phyloP scores from a whole-genome alignment of 2,797 vertebrate genomes.

The Acanthurus leucopareius region DNA sequence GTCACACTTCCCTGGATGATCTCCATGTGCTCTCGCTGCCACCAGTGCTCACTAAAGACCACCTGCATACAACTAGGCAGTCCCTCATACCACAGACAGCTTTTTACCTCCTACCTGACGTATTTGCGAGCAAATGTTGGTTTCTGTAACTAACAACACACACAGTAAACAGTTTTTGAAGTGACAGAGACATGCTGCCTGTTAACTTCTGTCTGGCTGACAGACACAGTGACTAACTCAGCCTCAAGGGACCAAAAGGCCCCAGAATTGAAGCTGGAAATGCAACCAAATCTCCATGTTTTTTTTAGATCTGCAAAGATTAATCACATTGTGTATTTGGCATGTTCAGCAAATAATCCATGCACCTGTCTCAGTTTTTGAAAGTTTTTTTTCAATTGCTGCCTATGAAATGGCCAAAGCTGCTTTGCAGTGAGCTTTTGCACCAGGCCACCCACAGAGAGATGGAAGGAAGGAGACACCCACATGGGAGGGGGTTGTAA shows the following conservation, averaged over 20 bases:
- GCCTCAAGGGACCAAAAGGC: slow-evolving; percentile 23
- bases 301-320: not conserved
- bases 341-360: not conserved
- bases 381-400: slow-evolving; percentile 33
- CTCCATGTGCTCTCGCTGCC: slow-evolving; percentile 73
- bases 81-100: not conserved
- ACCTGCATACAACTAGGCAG: slow-evolving; percentile 33
- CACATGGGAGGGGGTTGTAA: slow-evolving; percentile 29
- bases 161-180: slow-evolving; percentile 49
- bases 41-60: slow-evolving; percentile 43
- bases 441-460: slow-evolving; percentile 74
- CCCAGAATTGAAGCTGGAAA: slow-evolving; percentile 23
- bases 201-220: slow-evolving; percentile 47
- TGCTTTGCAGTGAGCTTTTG: slow-evolving; percentile 32
- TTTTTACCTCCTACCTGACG: slow-evolving; percentile 11
- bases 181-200: slow-evolving; percentile 31
- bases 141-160: not conserved
- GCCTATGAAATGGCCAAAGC: slow-evolving; percentile 49
- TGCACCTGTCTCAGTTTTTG: slow-evolving; percentile 26
- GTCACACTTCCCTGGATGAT: slow-evolving; percentile 81
- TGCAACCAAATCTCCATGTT: slow-evolving; percentile 15
- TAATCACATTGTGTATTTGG: slow-evolving; percentile 1
- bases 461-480: slow-evolving; percentile 21
- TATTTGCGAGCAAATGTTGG: slow-evolving; percentile 33
- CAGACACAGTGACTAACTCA: slow-evolving; percentile 34